Base-by-base conservation (phyloP, 2,113 vertebrate genomes). In the Delphinapterus leucas region DNA sequence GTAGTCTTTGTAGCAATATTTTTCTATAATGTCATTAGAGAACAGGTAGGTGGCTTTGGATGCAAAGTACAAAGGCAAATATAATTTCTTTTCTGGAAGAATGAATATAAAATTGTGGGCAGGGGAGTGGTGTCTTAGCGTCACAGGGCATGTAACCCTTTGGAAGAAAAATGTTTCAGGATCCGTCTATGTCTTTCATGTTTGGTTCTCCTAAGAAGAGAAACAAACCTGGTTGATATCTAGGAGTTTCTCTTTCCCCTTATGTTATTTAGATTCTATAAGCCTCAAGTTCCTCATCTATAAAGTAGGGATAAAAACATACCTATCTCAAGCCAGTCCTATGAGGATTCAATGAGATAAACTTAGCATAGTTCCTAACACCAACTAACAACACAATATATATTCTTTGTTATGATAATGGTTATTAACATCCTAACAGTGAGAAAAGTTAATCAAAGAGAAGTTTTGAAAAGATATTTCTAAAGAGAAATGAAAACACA, bases 121-220 rank as follows among this genome's bases (percentile, higher is more conserved):
- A 20, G 55, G 55, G 20, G 8, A 3, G 2, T 33, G n/a, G 4
- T 28, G 1, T 33, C 13, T 4, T 47, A 25, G n/a, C 38, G 8
- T 91, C 73, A 36, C 3, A 18, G 33, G 13, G 12, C 23, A 47
- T 12, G 15, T 25, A 53, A 65, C 36, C 17, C 88, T 31, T 26
- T 6, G 38, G 74, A 77, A 92, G 38, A 58, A 67, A 65, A 76
- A 8, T 3, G 28, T 85, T 81, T 77, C 90, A 84, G 33, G 15
- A 28, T 90, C 61, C 36, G 49, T 60, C 65, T 76, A 1, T 84
- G 11, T 74, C 76, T 93, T 85, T 81, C 23, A 17, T 2, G 13
- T 93, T n/a, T 88, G 8, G 38, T 74, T 95, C 60, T 88, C 33
- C 65, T 81, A 55, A 74, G 81, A 80, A 82, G 8, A 82, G 8